Evolutionary conservation across 1,140 invertebrate genomes (phyloP), one percentile per base, ranked within the genome.

Genomic region (Drosophila bocqueti): DNA sequence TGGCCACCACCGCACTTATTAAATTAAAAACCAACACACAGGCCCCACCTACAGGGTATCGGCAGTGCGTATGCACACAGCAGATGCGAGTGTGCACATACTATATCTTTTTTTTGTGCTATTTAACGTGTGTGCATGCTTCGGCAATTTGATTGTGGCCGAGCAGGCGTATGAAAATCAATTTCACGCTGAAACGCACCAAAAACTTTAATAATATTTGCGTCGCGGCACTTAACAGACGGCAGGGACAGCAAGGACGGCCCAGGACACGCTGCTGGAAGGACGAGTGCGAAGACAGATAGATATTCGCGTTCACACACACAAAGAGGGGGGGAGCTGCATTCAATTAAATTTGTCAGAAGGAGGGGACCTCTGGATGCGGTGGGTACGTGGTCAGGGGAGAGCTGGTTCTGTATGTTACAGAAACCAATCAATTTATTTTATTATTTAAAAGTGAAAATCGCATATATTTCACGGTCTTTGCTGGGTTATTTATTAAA

Each of bases 131-230:
- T 85, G 85, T 85, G 85, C 81, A 90, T 91, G 81, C 81, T 85
- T 84, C 85, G 78, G 76, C 85, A 91, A 85, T 89, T 89, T 89
- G 85, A 89, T 89, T 89, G 85, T 85, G 85, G 86, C 78, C 85
- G 85, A 89, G 81, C 77, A 89, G 85, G 86, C 85, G 85, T 90
- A 89, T 89, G 85, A 89, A 89, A 89, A 89, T 89, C 85, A 89
- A 89, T 89, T 89, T 89, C 82, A 89, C 85, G 85, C 85, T 86
- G 85, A 89, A 89, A 81, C 85, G 85, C 87, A 89, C 85, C 85
- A 89, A 90, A 91, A 89, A 89, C 84, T 89, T 89, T 89, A 87
- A 87, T 87, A 89, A 87, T 87, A 87, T 87, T 89, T 87, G 83
- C 84, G 83, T 75, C 81, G 81, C 84, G 81, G 85, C 84, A 89